A percentile compares a stretch with the other conserved stretches of the same genome.
phyloP scores from a whole-genome alignment of 2,888 invertebrate species.

The Polydrusus tereticollis region DNA sequence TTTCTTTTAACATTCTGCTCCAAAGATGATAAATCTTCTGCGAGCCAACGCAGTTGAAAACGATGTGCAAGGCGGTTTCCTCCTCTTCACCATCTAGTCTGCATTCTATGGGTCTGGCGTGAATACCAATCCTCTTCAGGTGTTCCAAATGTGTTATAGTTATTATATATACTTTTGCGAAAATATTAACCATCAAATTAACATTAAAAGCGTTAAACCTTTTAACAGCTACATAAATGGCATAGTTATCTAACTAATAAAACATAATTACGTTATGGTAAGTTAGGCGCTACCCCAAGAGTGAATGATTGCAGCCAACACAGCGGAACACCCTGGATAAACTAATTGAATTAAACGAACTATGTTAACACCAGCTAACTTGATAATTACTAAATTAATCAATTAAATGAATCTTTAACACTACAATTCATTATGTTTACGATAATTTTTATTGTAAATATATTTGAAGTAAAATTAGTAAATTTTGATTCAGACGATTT shows the following conservation, averaged over 20 bases:
- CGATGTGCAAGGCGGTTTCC: no score
- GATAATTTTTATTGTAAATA: no score
- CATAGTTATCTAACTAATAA: not conserved
- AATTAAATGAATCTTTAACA: not conserved
- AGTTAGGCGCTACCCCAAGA: conserved; percentile 33
- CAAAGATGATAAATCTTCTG: no score
- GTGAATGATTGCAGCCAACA: conserved; percentile 21
- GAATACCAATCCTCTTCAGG: no score
- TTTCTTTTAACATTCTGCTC: no score
- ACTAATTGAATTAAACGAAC: conserved; percentile 22
- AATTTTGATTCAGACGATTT: no score
- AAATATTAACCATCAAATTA: not conserved
- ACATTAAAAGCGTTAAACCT: not conserved
- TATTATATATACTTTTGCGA: no score
- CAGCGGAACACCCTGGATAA: conserved; percentile 33
- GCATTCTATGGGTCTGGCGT: no score
- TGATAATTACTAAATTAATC: not conserved
- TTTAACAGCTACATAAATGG: conserved; percentile 4
- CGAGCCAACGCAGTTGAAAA: no score
- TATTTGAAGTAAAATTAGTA: no score
- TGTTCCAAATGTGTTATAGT: no score
- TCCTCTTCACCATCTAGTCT: no score
- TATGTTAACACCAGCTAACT: conserved; percentile 11
- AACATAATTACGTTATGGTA: conserved; percentile 34
- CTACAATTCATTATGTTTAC: not conserved